Evolutionary conservation across 1,140 invertebrate species (phyloP).

Genomic region (Pseudomyrmex gracilis): DNA sequence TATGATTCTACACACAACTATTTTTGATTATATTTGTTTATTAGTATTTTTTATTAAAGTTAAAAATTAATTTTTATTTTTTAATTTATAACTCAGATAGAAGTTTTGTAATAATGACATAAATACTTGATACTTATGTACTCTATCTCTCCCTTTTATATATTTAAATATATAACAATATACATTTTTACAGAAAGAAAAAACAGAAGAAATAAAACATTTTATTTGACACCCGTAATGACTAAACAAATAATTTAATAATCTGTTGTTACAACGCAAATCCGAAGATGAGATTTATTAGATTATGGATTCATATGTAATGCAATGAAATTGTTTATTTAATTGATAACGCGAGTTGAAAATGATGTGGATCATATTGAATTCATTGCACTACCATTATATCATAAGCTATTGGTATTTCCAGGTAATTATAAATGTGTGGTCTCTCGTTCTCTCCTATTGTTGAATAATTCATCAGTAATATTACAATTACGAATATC

Average conservation of each 20-base stretch:
- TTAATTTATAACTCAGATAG: neutral
- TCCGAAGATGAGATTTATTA: slow-evolving; percentile 51
- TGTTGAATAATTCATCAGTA: slow-evolving; percentile 54
- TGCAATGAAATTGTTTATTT: slow-evolving; percentile 56
- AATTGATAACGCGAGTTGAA: slow-evolving; percentile 55
- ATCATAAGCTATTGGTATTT: slow-evolving; percentile 60
- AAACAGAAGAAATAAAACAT: slow-evolving; percentile 3
- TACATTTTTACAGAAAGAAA: too few species aligned
- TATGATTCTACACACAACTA: neutral
- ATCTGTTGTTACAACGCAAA: slow-evolving; percentile 34
- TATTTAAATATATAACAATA: neutral
- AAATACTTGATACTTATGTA: neutral
- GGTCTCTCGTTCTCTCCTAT: slow-evolving; percentile 42
- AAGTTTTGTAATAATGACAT: neutral
- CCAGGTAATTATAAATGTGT: slow-evolving; percentile 47
- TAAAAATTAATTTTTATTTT: neutral
- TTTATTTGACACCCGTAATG: neutral
- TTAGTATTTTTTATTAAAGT: too few species aligned
- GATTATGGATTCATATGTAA: slow-evolving; percentile 45
- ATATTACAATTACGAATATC: slow-evolving; percentile 55
- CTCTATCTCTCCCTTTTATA: neutral
- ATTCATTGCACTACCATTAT: slow-evolving; percentile 61
- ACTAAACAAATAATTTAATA: slow-evolving; percentile 37
- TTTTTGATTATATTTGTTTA: neutral
- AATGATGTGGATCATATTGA: slow-evolving; percentile 55